Base-by-base conservation (phyloP, 2,113 vertebrate species). In the Campylomormyrus numenius region DNA sequence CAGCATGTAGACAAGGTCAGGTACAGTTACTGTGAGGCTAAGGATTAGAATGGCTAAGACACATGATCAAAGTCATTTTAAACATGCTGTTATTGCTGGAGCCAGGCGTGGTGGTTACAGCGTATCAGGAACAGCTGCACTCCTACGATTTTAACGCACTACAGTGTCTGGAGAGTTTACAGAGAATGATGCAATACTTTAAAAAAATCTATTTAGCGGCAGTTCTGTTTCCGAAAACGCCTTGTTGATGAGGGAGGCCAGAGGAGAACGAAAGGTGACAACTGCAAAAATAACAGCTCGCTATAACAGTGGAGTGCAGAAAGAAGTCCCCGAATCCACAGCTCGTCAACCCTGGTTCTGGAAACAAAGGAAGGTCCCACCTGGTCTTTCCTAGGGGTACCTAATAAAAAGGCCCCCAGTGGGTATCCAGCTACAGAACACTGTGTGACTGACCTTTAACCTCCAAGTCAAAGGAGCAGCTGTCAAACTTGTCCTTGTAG, bases 401-500 rank as follows among this genome's bases (percentile, higher is more conserved):
- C 35, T 39, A 80, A 80, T 42, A 42, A 80, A 42, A 42, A 19
- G 3, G 21, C 42, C 83, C 83, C 21, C 17, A 7, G 39, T 85
- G 83, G 0, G 46, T 31, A 48, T 56, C 31, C 58, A 13, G 62
- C 31, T 7, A 31, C 49, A 88, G 87, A 1, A 50, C 31, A 74
- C 46, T 9, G 52, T 19, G 84, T 10, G 92, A 66, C 39, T 62
- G 87, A 99, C 98, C 98, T 88, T 96, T 97, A 70, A 99, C 94
- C 93, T 99, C 98, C 92, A 99, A 96, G 94, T 99, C 98, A 92
- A 99, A 99, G 48, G 97, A 97, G 87, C 97, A 98, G 94, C 96
- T 99, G 93, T 99, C 98, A 93, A 98, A 98, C 93, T 99, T 99
- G 95, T 99, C 98, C 94, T 99, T 99, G 91, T 98, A 98, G 90